phyloP scores from a whole-genome alignment of 2,888 invertebrate species.

The Tinea trinotella region DNA sequence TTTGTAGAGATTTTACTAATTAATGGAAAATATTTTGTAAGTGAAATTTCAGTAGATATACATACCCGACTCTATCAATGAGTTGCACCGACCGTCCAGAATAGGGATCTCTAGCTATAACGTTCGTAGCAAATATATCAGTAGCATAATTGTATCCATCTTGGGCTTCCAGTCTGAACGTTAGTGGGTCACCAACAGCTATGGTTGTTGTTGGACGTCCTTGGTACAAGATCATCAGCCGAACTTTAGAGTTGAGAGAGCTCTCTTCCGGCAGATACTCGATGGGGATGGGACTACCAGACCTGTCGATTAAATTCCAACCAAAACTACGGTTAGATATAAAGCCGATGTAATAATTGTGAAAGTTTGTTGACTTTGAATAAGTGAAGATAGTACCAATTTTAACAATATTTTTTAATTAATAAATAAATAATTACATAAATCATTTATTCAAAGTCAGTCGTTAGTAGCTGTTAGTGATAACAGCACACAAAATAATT shows the following conservation, averaged over 20 bases:
- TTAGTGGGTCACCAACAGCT: slow-evolving; percentile 92
- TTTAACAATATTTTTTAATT: not conserved
- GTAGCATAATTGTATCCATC: slow-evolving; percentile 90
- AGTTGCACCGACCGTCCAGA: slow-evolving; percentile 91
- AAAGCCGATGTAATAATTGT: slow-evolving; percentile 28
- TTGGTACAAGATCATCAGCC: slow-evolving; percentile 88
- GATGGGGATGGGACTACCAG: slow-evolving; percentile 93
- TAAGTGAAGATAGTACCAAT: slow-evolving; percentile 31
- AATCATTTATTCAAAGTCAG: slow-evolving; percentile 53
- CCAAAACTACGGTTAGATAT: slow-evolving; percentile 66
- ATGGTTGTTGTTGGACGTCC: slow-evolving; percentile 93
- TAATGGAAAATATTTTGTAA: too few relatives aligned
- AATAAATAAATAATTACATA: not conserved
- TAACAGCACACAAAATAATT: slow-evolving; percentile 57
- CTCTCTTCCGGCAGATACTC: slow-evolving; percentile 94
- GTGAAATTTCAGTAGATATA: too few relatives aligned
- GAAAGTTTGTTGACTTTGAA: slow-evolving; percentile 45
- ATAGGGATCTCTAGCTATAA: slow-evolving; percentile 93
- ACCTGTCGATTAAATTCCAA: slow-evolving; percentile 74
- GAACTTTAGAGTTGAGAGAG: slow-evolving; percentile 89
- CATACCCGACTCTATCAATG: slow-evolving; percentile 90
- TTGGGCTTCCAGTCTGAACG: slow-evolving; percentile 90
- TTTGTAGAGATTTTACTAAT: slow-evolving; percentile 22
- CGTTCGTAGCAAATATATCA: slow-evolving; percentile 94
- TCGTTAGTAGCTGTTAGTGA: slow-evolving; percentile 71